These are phyloP conservation scores for Pinna nobilis DNA, from an alignment of 1,140 invertebrate genomes.

Conservation along the genomic window DNA sequence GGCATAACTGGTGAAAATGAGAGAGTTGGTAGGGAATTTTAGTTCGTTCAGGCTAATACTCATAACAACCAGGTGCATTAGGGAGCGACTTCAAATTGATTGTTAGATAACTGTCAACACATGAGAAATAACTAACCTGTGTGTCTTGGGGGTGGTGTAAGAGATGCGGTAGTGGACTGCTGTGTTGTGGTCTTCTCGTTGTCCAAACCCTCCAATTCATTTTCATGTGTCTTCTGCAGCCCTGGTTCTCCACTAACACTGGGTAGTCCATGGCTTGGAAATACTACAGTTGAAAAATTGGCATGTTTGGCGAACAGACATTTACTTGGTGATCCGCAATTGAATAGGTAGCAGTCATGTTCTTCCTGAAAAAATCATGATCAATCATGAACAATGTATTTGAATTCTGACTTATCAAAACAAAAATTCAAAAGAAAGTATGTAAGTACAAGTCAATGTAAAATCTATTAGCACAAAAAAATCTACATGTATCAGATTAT, in stretches of 20 bases:
- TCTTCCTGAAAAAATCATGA: slow-evolving; percentile 41
- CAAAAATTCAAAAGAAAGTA: no score
- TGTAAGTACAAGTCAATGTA: no score
- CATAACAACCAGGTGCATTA: no score
- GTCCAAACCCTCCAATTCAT: slow-evolving; percentile 28
- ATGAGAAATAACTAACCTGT: background rate
- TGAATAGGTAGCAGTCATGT: slow-evolving; percentile 59
- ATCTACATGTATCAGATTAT: no score
- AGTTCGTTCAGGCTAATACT: no score
- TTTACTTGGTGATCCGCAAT: slow-evolving; percentile 50
- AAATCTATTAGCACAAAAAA: no score
- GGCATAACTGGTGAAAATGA: no score
- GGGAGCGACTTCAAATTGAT: no score
- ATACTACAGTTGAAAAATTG: slow-evolving; percentile 50
- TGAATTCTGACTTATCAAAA: no score
- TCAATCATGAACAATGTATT: background rate
- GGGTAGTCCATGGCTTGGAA: background rate
- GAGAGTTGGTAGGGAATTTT: no score
- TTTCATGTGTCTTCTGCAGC: slow-evolving; percentile 32
- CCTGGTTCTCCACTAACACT: background rate
- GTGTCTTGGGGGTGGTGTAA: background rate
- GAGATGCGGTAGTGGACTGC: background rate
- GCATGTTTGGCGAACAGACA: slow-evolving; percentile 55
- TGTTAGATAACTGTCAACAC: no score
- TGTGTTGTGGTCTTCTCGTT: no score